Percentiles rank a stretch among this genome's conserved stretches.
These are phyloP conservation scores for Hippocampus mohnikei DNA, from an alignment of 2,113 vertebrate genomes.

Conservation along the genomic window DNA sequence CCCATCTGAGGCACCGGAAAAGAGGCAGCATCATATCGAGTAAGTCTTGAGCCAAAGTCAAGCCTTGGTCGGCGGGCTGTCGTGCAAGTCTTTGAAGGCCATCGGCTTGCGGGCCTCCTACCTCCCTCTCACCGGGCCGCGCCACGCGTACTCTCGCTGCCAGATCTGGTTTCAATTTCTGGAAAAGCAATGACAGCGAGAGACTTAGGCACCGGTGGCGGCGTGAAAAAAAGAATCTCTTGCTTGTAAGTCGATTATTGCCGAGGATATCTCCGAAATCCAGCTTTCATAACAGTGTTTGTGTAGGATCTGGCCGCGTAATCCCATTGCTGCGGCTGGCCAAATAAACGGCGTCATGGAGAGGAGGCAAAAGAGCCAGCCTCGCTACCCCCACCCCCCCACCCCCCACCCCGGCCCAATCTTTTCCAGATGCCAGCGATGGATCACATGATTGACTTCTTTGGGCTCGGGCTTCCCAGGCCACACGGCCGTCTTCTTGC, in stretches of 20 bases:
- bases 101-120: conserved; percentile 22
- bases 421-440: conserved; percentile 93
- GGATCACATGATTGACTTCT: conserved; percentile 85
- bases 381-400: conserved; percentile 46
- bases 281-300: conserved; percentile 62
- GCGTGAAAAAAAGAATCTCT: conserved; percentile 24
- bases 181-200: conserved; percentile 58
- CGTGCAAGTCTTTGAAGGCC: background rate
- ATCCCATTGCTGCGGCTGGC: conserved; percentile 74
- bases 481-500: conserved; percentile 66
- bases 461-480: conserved; percentile 76
- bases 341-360: conserved; percentile 84
- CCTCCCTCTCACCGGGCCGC: background rate
- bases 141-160: conserved; percentile 25
- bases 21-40: too few relatives aligned
- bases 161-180: conserved; percentile 72
- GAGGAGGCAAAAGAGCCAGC: conserved; percentile 59
- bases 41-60: background rate
- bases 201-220: background rate
- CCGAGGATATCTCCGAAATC: conserved; percentile 62
- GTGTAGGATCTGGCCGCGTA: conserved; percentile 62
- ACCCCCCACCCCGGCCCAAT: conserved; percentile 61
- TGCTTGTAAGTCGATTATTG: conserved; percentile 73
- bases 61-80: background rate
- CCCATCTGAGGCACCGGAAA: too few relatives aligned